phyloP scores from a whole-genome alignment of 2,797 vertebrate species.

The Arnoldichthys spilopterus region DNA sequence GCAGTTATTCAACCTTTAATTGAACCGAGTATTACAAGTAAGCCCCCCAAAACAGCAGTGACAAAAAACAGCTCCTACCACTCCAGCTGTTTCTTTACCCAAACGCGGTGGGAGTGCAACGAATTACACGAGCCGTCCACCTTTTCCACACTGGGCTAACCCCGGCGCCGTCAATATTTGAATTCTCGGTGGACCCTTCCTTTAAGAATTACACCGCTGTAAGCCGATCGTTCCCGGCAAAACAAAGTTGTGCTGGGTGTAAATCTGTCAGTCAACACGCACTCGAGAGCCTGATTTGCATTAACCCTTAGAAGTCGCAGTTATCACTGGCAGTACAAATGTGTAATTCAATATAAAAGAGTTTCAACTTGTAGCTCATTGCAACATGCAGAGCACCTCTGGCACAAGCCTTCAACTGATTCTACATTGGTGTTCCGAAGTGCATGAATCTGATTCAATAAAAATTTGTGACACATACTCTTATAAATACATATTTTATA shows the following conservation, averaged over 20 bases:
- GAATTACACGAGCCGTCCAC: background rate
- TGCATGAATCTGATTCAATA: no score
- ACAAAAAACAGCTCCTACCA: conserved; percentile 21
- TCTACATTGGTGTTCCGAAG: background rate
- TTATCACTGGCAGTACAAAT: background rate
- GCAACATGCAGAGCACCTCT: background rate
- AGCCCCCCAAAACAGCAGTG: conserved; percentile 24
- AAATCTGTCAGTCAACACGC: conserved; percentile 61
- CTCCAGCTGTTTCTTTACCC: conserved; percentile 12
- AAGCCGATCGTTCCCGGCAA: conserved; percentile 53
- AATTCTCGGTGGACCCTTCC: conserved; percentile 40
- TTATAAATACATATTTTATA: no score
- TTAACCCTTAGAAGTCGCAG: background rate
- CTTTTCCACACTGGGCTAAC: conserved; percentile 5
- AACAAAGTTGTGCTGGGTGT: conserved; percentile 58
- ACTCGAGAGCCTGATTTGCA: conserved; percentile 56
- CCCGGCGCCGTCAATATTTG: conserved; percentile 17
- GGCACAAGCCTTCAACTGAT: background rate
- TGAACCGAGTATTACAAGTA: conserved; percentile 26
- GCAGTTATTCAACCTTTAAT: conserved; percentile 24
- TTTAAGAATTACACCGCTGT: conserved; percentile 51
- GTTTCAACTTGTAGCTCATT: background rate
- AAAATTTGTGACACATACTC: no score
- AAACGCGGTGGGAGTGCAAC: conserved; percentile 1
- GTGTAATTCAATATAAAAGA: background rate